Base-by-base conservation (phyloP, 2,888 invertebrate species). In the Cybosia mesomella region DNA sequence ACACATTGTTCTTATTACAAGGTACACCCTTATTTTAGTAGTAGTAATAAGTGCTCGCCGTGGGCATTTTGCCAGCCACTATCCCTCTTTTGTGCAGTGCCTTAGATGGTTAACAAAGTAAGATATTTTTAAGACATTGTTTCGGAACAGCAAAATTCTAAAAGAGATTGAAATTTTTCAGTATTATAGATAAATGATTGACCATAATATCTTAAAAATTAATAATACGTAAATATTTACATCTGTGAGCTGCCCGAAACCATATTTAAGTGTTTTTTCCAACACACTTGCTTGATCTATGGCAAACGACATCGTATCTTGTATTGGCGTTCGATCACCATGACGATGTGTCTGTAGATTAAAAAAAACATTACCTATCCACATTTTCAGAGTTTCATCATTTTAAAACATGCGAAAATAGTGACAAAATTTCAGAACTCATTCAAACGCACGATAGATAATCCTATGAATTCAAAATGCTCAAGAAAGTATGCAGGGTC, bases 201-300 rank as follows among this genome's bases (percentile, higher is more conserved):
- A n/a, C n/a, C n/a, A n/a, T n/a, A n/a, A n/a, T n/a, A n/a, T n/a
- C n/a, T n/a, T n/a, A n/a, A n/a, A n/a, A n/a, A n/a, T n/a, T n/a
- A n/a, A n/a, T n/a, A n/a, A n/a, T n/a, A n/a, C n/a, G 8, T 18
- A 21, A 58, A 22, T 64, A 68, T 71, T 76, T 55, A 79, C 77
- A 59, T 74, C 60, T n/a, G 77, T 77, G 1, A 77, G 72, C 34
- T 77, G 77, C 15, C 77, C 77, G 13, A 66, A 77, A 11, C 77
- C 77, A 9, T 74, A 79, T 62, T 55, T 62, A n/a, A 66, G 61
- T 1, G 67, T 76, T 5, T 58, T 57, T 9, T 43, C 10, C 10
- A 21, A 15, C 21, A 77, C 43, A 0, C 22, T 34, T 0, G 61
- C 64, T 8, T 18, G 4, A 11, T 79, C 28, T 1, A 1, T 63